Evolutionary conservation across 2,113 vertebrate genomes (phyloP).

Genomic region (Cyrtonyx montezumae): DNA sequence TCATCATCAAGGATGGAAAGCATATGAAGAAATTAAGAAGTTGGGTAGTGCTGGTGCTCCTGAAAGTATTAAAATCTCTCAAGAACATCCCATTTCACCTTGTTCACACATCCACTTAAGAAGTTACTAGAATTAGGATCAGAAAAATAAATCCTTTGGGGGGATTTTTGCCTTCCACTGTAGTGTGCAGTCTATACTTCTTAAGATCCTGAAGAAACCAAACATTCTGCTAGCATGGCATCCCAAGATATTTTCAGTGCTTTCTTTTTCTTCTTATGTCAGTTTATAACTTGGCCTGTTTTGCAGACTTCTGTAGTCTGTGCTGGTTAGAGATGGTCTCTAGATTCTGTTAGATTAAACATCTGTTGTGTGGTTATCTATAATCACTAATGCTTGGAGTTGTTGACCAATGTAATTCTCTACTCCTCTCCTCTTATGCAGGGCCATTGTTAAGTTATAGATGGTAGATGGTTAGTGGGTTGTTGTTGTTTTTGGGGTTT

Average conservation of each 20-base stretch:
- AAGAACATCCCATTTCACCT: background rate
- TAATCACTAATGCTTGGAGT: background rate
- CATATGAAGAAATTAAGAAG: background rate
- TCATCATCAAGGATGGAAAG: background rate
- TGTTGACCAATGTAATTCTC: background rate
- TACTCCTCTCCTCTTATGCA: background rate
- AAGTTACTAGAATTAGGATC: background rate
- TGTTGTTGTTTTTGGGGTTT: too few species aligned
- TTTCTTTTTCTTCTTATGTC: background rate
- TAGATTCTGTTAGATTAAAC: background rate
- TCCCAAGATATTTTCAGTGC: background rate
- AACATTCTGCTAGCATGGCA: background rate
- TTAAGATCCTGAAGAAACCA: background rate
- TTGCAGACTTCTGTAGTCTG: background rate
- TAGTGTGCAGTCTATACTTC: background rate
- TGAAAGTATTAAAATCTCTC: background rate
- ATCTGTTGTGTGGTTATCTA: background rate
- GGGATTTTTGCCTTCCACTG: background rate
- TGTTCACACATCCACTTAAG: background rate
- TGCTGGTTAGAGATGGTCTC: background rate
- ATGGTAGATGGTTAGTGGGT: too few species aligned
- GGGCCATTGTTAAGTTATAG: background rate
- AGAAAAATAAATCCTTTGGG: background rate
- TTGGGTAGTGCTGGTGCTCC: background rate
- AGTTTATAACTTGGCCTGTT: background rate